Conservation (phyloP, 2,888 invertebrate genomes). For the Cheilosia soror region DNA sequence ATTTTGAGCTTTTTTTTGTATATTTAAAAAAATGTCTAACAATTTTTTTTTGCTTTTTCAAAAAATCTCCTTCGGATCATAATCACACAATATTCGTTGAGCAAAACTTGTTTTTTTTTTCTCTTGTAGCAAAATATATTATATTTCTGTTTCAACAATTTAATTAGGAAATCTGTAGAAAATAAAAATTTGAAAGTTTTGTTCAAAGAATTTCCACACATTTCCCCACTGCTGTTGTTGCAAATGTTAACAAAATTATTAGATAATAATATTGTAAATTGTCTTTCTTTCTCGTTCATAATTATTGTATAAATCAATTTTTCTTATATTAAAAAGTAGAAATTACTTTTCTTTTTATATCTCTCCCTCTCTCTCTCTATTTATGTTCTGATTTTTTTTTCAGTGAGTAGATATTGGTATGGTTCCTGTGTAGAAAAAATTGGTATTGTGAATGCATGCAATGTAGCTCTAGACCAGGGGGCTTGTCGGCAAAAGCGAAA, state of each 20-base stretch:
- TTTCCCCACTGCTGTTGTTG: slow-evolving; percentile 43
- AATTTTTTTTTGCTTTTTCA: slow-evolving; percentile 24
- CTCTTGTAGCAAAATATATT: slow-evolving; percentile 59
- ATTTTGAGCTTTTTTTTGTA: slow-evolving; percentile 36
- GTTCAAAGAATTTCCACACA: slow-evolving; percentile 46
- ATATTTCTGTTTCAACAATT: slow-evolving; percentile 38
- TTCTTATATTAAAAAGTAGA: neutral
- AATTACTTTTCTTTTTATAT: neutral
- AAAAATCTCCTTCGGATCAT: slow-evolving; percentile 34
- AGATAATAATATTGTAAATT: slow-evolving; percentile 1
- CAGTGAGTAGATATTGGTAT: too few relatives aligned
- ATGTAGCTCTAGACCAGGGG: too few relatives aligned
- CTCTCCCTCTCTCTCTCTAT: too few relatives aligned
- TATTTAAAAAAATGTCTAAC: slow-evolving; percentile 33
- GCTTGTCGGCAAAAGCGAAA: too few relatives aligned
- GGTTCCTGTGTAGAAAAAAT: too few relatives aligned
- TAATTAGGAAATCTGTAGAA: slow-evolving; percentile 61
- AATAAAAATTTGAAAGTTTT: slow-evolving; percentile 12
- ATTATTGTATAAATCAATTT: neutral
- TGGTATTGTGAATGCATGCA: too few relatives aligned
- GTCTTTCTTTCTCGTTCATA: neutral
- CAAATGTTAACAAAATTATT: slow-evolving; percentile 17
- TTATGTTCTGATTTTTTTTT: too few relatives aligned
- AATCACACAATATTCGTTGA: slow-evolving; percentile 70
- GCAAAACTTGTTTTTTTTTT: slow-evolving; percentile 45